Evolutionary conservation across 1,140 invertebrate species (phyloP), one percentile per base, ranked within the genome.

Genomic region (Papilio glaucus): DNA sequence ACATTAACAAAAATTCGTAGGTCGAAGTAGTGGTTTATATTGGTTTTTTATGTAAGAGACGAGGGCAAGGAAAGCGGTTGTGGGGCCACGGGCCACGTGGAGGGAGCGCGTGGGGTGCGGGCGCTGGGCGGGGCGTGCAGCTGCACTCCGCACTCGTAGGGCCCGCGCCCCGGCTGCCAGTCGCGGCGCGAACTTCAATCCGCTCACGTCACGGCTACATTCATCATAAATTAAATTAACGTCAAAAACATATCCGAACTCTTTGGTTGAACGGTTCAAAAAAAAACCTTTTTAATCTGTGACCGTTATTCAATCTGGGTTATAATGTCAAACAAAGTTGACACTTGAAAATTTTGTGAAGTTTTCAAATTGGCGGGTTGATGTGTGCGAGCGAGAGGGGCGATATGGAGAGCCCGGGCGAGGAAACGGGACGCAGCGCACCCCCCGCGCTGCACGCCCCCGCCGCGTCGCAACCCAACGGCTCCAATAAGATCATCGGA

Each of bases 401-500:
- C 61, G 85, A 86, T 79, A 92, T 92, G 90, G 90, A 92, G 80
- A 90, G 90, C 76, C 86, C 89, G 82, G 88, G 85, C 71, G 90
- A 92, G 85, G 90, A 91, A 85, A 83, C 88, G 88, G 89, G 88
- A 88, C 86, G 90, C 76, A 83, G 75, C 74, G 85, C 79, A 24
- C 80, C 86, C 75, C 80, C 83, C 76, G 80, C 77, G 33, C 72
- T 84, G 75, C 88, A 85, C 79, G 74, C 81, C 80, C 80, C 86
- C 77, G 79, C 80, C 69, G 73, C 76, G 33, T 77, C 80, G 71
- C 85, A 84, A 67, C 83, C 85, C 70, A 92, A 92, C 74, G 90
- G 90, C 26, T 88, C 89, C 88, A 91, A 89, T 88, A 92, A 92
- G 87, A 92, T 92, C 78, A 92, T 92, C 81, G 90, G 90, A 81